Evolutionary conservation across 2,797 vertebrate species (phyloP).

Genomic region (Anniella stebbinsi): DNA sequence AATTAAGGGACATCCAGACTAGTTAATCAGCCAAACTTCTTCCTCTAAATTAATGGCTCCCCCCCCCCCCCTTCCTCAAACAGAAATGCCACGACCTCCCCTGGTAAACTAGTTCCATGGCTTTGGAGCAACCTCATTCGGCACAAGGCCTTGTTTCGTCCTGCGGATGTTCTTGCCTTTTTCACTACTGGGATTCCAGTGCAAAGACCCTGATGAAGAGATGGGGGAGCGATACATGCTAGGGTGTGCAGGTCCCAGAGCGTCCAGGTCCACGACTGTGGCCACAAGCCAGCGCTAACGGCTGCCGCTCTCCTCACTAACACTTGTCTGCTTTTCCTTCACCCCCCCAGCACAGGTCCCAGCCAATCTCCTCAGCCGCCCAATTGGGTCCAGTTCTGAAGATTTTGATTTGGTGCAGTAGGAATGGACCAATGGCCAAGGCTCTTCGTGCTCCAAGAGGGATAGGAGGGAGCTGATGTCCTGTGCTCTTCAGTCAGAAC

Average conservation of each 20-base stretch:
- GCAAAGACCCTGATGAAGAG: not conserved
- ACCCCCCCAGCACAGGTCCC: conserved; percentile 76
- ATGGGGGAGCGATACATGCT: not conserved
- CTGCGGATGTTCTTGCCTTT: too few species aligned
- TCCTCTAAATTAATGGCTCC: not conserved
- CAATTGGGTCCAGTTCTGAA: conserved; percentile 94
- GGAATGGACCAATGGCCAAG: conserved; percentile 68
- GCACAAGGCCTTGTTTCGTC: not conserved
- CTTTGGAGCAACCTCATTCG: too few species aligned
- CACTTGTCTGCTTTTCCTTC: conserved; percentile 41
- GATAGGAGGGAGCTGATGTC: conserved; percentile 60
- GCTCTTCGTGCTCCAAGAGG: conserved; percentile 65
- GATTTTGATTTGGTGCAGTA: conserved; percentile 49
- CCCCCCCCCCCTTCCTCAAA: not conserved
- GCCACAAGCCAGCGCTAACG: not conserved
- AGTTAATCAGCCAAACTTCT: not conserved
- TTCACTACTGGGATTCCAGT: not conserved
- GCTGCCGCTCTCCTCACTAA: conserved; percentile 25
- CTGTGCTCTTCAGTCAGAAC: conserved; percentile 70
- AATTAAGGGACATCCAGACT: not conserved
- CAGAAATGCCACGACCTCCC: not conserved
- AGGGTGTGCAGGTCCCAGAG: not conserved
- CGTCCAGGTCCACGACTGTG: too few species aligned
- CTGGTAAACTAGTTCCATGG: not conserved
- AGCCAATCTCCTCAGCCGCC: conserved; percentile 83